Conservation (phyloP, 2,797 vertebrate species). For the Dromococcyx pavoninus region DNA sequence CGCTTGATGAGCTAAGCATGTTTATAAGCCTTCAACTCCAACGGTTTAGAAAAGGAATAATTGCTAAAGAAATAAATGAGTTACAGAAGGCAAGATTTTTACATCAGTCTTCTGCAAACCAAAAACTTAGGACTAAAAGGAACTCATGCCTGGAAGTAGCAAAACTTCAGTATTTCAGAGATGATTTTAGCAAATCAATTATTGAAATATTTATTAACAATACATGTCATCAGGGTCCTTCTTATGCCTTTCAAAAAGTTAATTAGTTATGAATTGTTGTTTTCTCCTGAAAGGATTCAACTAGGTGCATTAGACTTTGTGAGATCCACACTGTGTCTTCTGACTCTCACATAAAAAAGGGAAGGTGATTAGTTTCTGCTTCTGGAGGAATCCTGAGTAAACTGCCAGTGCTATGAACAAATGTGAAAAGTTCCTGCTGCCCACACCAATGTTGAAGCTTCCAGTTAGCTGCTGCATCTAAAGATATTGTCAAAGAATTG, state of each 20-base stretch:
- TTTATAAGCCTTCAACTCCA: background rate
- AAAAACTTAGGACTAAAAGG: background rate
- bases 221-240: background rate
- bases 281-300: background rate
- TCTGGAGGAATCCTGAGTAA: background rate
- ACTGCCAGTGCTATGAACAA: background rate
- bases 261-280: background rate
- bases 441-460: background rate
- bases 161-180: background rate
- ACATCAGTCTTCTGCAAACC: background rate
- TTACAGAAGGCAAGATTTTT: background rate
- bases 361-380: background rate
- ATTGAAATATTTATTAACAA: background rate
- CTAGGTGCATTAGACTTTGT: background rate
- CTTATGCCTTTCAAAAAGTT: background rate
- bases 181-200: background rate
- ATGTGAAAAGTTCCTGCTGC: background rate
- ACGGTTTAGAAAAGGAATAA: background rate
- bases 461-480: background rate
- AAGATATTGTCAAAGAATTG: rapidly evolving
- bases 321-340: background rate
- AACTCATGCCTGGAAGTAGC: background rate
- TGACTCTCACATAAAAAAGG: rapidly evolving
- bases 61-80: background rate
- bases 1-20: background rate